Evolutionary conservation across 2,113 vertebrate genomes (phyloP).

Genomic region (Grus americana): DNA sequence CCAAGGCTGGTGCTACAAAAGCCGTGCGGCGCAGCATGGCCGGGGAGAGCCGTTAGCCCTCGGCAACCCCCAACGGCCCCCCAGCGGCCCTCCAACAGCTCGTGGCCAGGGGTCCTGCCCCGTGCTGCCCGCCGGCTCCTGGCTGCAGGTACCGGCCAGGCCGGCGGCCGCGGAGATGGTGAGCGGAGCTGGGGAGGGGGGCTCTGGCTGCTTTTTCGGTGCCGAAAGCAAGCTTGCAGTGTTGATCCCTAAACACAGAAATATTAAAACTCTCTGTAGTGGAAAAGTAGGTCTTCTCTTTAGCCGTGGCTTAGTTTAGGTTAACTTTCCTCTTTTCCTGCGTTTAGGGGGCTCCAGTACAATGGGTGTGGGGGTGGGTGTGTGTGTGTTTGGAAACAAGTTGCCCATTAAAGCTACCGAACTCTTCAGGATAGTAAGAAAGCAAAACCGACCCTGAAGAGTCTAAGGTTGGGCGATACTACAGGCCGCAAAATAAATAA

Average conservation of each 20-base stretch:
- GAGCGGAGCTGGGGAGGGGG: neutral
- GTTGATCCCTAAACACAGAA: neutral
- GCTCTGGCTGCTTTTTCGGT: neutral
- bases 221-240: neutral
- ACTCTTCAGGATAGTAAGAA: neutral
- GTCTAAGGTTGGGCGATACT: neutral
- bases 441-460: neutral
- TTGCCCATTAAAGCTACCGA: neutral
- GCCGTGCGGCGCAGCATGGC: accelerated
- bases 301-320: neutral
- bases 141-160: neutral
- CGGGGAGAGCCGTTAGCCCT: neutral
- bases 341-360: neutral
- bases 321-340: neutral
- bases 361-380: no score
- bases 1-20: neutral
- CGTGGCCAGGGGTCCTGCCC: neutral
- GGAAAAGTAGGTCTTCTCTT: neutral
- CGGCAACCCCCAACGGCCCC: no score
- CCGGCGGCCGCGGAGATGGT: accelerated
- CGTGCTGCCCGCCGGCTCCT: accelerated
- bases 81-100: no score
- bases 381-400: neutral
- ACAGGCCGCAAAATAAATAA: neutral
- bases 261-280: neutral